Percentiles rank a stretch among this genome's conserved stretches.
phyloP scores from a whole-genome alignment of 35 echinoderm and acorn worm species.

The Anneissia japonica region DNA sequence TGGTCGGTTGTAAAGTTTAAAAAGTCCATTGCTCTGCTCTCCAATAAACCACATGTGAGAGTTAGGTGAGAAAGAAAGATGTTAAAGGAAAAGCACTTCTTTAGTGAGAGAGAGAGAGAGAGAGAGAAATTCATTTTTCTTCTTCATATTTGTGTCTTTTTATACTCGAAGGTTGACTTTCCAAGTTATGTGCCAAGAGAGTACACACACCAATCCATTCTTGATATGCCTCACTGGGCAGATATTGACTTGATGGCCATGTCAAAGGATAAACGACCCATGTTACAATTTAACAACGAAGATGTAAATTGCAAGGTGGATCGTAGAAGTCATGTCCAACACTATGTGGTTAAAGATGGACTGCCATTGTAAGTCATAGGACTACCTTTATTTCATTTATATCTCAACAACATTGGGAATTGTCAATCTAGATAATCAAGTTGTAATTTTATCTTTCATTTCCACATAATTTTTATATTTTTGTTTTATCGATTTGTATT shows the following conservation, averaged over 20 bases:
- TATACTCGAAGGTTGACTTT: slow-evolving; percentile 50
- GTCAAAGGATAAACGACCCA: slow-evolving; percentile 26
- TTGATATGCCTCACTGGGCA: slow-evolving; percentile 61
- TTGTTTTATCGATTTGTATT: too few relatives aligned
- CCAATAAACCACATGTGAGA: too few relatives aligned
- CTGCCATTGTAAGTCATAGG: slow-evolving; percentile 67
- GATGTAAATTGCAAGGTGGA: slow-evolving; percentile 58
- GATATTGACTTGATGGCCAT: slow-evolving; percentile 55
- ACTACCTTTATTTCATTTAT: neutral
- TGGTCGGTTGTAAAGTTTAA: too few relatives aligned
- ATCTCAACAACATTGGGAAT: too few relatives aligned
- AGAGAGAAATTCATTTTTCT: too few relatives aligned
- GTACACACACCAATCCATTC: slow-evolving; percentile 61
- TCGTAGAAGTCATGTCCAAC: slow-evolving; percentile 59
- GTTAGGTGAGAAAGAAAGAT: too few relatives aligned
- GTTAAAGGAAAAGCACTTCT: too few relatives aligned
- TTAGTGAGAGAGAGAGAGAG: too few relatives aligned
- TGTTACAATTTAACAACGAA: slow-evolving; percentile 52
- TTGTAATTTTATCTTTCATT: too few relatives aligned
- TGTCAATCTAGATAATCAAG: too few relatives aligned
- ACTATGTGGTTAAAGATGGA: slow-evolving; percentile 64
- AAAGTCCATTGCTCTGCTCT: too few relatives aligned
- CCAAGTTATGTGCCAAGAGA: slow-evolving; percentile 40
- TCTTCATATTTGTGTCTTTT: neutral
- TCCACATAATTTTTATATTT: too few relatives aligned